A percentile compares a stretch with the other conserved stretches of the same genome.
phyloP scores from a whole-genome alignment of 1,140 invertebrate genomes.

The Pseudobourletiella spinata region DNA sequence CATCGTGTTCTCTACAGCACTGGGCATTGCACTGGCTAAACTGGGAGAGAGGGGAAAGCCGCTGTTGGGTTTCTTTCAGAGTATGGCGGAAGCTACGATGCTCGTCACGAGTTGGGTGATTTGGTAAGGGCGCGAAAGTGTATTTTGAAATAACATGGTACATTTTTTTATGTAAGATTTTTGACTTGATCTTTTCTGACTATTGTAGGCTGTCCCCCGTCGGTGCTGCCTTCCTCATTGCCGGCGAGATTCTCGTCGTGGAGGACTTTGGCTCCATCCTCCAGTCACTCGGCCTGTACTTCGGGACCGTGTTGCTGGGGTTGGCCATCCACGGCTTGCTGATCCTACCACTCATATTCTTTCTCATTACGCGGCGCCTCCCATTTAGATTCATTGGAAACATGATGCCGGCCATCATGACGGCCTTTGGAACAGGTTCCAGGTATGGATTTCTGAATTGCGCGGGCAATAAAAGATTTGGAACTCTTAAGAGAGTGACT shows the following conservation, averaged over 20 bases:
- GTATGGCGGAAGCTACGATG: slow-evolving; percentile 16
- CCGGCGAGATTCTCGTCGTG: slow-evolving; percentile 48
- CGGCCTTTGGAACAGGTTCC: slow-evolving; percentile 45
- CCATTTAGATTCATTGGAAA: slow-evolving; percentile 43
- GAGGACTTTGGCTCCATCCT: slow-evolving; percentile 45
- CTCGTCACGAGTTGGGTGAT: slow-evolving; percentile 14
- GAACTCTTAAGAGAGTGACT: too few species aligned
- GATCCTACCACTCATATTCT: slow-evolving; percentile 43
- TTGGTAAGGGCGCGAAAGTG: slow-evolving; percentile 14
- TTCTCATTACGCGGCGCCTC: slow-evolving; percentile 41
- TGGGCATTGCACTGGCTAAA: slow-evolving; percentile 14
- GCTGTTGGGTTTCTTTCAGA: slow-evolving; percentile 10
- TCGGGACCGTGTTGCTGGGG: slow-evolving; percentile 44
- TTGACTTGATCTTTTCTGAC: too few species aligned
- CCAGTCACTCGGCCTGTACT: slow-evolving; percentile 46
- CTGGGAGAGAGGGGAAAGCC: slow-evolving; percentile 18
- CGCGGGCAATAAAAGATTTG: too few species aligned
- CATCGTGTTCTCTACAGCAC: slow-evolving; percentile 9
- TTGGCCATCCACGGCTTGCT: slow-evolving; percentile 44
- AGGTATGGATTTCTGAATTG: too few species aligned
- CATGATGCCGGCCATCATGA: slow-evolving; percentile 44
- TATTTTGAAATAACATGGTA: not conserved
- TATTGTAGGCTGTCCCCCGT: slow-evolving; percentile 48
- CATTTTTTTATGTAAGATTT: not conserved
- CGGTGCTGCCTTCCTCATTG: slow-evolving; percentile 51